Conservation (phyloP, 2,113 vertebrate genomes). For the Noctilio leporinus region DNA sequence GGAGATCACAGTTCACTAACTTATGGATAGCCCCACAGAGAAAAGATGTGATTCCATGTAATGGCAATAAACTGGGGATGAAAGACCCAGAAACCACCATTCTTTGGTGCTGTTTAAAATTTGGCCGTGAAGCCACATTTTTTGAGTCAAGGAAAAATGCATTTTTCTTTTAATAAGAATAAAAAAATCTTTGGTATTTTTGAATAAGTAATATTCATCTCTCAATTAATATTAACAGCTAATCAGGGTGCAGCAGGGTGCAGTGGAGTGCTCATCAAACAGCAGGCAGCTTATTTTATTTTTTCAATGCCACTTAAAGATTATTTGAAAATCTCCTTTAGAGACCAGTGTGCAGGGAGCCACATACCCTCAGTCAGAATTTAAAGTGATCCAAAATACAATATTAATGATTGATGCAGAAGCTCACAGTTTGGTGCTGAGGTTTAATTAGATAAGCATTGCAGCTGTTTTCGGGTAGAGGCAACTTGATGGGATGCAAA, state of each 20-base stretch:
- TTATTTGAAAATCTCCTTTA: slow-evolving; percentile 70
- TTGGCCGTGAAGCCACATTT: slow-evolving; percentile 28
- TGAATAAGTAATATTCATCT: slow-evolving; percentile 51
- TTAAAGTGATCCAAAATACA: slow-evolving; percentile 62
- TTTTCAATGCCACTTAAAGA: slow-evolving; percentile 60
- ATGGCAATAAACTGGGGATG: slow-evolving; percentile 1
- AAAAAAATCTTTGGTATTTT: slow-evolving; percentile 18
- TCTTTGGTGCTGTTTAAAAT: background rate
- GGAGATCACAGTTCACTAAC: background rate
- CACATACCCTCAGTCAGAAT: slow-evolving; percentile 54
- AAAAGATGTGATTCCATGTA: slow-evolving; percentile 23
- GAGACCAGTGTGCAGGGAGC: slow-evolving; percentile 55
- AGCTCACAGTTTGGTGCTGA: slow-evolving; percentile 51
- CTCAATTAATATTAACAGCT: slow-evolving; percentile 66
- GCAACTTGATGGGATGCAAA: slow-evolving; percentile 48
- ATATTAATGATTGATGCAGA: slow-evolving; percentile 65
- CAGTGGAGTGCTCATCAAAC: slow-evolving; percentile 8
- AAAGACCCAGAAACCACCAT: background rate
- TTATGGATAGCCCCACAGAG: background rate
- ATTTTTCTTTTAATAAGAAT: slow-evolving; percentile 12
- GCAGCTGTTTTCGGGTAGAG: slow-evolving; percentile 63
- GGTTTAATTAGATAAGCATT: slow-evolving; percentile 69
- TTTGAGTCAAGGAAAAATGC: background rate
- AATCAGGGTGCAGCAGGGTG: slow-evolving; percentile 52
- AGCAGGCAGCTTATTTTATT: slow-evolving; percentile 64